Evolutionary conservation across 2,113 vertebrate genomes (phyloP).

Genomic region (Chlorodrepanis virens): DNA sequence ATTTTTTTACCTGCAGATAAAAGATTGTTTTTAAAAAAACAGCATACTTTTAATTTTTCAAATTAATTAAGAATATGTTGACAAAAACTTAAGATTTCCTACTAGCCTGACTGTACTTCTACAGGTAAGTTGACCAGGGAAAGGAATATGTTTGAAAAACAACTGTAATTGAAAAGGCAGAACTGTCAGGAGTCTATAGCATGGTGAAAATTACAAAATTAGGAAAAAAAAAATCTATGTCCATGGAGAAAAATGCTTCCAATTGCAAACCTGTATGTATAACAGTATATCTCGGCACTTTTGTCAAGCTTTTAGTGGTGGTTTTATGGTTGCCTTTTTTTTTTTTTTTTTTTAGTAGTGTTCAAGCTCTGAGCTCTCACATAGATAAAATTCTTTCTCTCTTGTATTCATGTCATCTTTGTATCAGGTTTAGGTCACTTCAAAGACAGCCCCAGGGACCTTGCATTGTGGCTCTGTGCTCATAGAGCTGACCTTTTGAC

Average conservation of each 20-base stretch:
- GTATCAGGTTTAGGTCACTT: not conserved
- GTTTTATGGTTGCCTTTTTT: not conserved
- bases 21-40: not conserved
- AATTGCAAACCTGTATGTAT: conserved; percentile 8
- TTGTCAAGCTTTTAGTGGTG: conserved; percentile 6
- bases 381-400: conserved; percentile 11
- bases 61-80: not conserved
- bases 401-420: not conserved
- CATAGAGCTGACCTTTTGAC: not conserved
- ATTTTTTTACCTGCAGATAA: not conserved
- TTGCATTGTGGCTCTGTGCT: not conserved
- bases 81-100: not conserved
- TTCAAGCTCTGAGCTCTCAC: conserved; percentile 12
- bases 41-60: not conserved
- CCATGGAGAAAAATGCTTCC: conserved; percentile 17
- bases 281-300: conserved; percentile 17
- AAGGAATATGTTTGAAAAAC: not conserved
- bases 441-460: not conserved
- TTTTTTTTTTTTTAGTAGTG: not conserved
- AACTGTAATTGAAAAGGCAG: not conserved
- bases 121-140: not conserved
- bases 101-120: not conserved
- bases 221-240: not conserved
- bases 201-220: not conserved
- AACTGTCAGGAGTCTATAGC: not conserved